Evolutionary conservation across 2,797 vertebrate species (phyloP).

Genomic region (Crenichthys baileyi): DNA sequence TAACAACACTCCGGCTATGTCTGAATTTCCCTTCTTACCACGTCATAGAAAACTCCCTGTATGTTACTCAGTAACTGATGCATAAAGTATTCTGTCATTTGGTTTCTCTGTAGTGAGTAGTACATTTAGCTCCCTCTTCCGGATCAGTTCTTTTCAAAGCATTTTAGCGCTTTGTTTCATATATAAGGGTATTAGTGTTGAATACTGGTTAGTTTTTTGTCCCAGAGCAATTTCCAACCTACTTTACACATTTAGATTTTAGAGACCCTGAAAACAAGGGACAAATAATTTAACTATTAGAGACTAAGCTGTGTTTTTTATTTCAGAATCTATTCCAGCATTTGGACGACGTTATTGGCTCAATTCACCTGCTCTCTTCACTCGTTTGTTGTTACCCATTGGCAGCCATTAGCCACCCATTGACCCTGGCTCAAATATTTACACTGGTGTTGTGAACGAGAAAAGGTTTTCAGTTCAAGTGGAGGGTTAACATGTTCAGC

Average conservation of each 20-base stretch:
- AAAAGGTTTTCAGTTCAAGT: slow-evolving; percentile 12
- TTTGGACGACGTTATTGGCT: slow-evolving; percentile 1
- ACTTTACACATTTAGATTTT: not conserved
- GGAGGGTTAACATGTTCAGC: slow-evolving; percentile 1
- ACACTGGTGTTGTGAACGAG: slow-evolving; percentile 64
- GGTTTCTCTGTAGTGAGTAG: not conserved
- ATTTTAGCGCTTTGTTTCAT: not conserved
- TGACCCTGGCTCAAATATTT: slow-evolving; percentile 76
- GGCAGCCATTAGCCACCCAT: slow-evolving; percentile 48
- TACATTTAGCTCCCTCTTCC: not conserved
- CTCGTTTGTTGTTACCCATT: slow-evolving; percentile 31
- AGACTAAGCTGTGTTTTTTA: not conserved
- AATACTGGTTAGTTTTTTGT: not conserved
- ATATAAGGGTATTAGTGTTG: not conserved
- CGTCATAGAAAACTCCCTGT: not conserved
- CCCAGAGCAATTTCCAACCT: not conserved
- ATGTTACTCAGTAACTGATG: not conserved
- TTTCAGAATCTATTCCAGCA: not conserved
- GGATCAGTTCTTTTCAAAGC: not conserved
- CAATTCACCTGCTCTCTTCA: slow-evolving; percentile 25
- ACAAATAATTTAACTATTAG: not conserved
- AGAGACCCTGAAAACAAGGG: not conserved
- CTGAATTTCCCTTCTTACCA: not conserved
- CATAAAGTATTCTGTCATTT: not conserved
- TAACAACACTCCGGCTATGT: not conserved